Percentiles rank a stretch among this genome's conserved stretches.
These are phyloP conservation scores for Corynorhinus townsendii DNA, from an alignment of 2,113 vertebrate species.

Conservation along the genomic window DNA sequence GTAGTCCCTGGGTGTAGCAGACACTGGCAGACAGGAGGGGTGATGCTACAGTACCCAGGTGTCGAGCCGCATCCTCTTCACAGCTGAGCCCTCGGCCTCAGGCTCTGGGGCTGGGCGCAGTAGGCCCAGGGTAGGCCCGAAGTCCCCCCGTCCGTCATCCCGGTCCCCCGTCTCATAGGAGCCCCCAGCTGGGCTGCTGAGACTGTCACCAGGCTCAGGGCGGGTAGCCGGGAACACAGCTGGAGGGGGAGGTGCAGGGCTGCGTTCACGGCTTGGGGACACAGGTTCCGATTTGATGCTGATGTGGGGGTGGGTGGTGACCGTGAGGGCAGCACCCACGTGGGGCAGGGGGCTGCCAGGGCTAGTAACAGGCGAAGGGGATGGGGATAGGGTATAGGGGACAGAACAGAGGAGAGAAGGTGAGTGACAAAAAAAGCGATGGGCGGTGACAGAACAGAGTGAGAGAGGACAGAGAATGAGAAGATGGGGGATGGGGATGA, in stretches of 20 bases:
- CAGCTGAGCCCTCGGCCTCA: constrained; percentile 88
- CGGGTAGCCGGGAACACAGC: constrained; percentile 85
- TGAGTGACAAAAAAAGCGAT: constrained; percentile 28
- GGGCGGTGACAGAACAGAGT: neutral
- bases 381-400: neutral
- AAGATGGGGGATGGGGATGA: neutral
- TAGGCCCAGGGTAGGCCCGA: constrained; percentile 85
- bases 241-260: constrained; percentile 86
- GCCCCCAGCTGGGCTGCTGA: constrained; percentile 92
- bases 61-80: constrained; percentile 95
- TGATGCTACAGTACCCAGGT: constrained; percentile 91
- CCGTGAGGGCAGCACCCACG: constrained; percentile 90
- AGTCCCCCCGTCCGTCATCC: constrained; percentile 88
- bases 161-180: constrained; percentile 94
- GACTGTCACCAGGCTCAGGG: constrained; percentile 90
- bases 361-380: constrained; percentile 73
- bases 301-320: constrained; percentile 92
- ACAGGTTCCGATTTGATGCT: constrained; percentile 97
- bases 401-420: neutral
- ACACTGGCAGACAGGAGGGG: constrained; percentile 34
- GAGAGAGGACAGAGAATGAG: constrained; percentile 19
- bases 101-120: constrained; percentile 85
- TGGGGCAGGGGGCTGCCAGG: constrained; percentile 91
- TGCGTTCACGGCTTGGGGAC: constrained; percentile 92
- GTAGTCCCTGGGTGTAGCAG: constrained; percentile 43